Evolutionary conservation across 2,888 invertebrate genomes (phyloP), one percentile per base, ranked within the genome.

Genomic region (Lasioglossum leucozonium): DNA sequence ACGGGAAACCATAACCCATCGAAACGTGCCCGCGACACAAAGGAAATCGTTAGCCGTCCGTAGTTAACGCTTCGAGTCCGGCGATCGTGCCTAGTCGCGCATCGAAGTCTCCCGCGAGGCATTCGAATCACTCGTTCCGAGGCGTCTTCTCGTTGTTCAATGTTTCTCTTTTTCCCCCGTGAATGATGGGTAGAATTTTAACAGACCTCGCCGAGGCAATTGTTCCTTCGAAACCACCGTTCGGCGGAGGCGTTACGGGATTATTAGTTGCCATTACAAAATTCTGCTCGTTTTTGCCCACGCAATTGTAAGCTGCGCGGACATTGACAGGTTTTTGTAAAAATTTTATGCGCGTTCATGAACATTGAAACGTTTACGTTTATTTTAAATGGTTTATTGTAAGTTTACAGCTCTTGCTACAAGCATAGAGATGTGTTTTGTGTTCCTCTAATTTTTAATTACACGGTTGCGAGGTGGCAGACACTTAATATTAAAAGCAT

Each of bases 61-160:
- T 47, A 30, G 18, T 44, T 47, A 47, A 72, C 72, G 44, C 72
- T 18, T 47, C 71, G 26, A 30, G 13, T 11, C 2, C 47, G 30
- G 11, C 30, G 72, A 47, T 30, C 37, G 11, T n/a, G 37, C 44
- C 10, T 30, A 2, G 22, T 22, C 72, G 30, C 18, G 72, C 72
- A 10, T 72, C 42, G 72, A 47, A 72, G 10, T 72, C 72, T 47
- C 47, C 72, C 18, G 72, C 47, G 30, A 40, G 34, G 65, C 37
- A 67, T 67, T 67, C 34, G 34, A 67, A 67, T 67, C 65, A 22
- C 34, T 37, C 37, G 62, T 62, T 30, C 30, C 37, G 34, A 37
- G 22, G 0, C 22, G 37, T 11, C 22, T 67, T 67, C 37, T 37
- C 37, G 65, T 34, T 67, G 10, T 62, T 30, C 62, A 10, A 16